Evolutionary conservation across 64 coral and sea anemone species (phyloP).

Genomic region (Trachythela sp.): DNA sequence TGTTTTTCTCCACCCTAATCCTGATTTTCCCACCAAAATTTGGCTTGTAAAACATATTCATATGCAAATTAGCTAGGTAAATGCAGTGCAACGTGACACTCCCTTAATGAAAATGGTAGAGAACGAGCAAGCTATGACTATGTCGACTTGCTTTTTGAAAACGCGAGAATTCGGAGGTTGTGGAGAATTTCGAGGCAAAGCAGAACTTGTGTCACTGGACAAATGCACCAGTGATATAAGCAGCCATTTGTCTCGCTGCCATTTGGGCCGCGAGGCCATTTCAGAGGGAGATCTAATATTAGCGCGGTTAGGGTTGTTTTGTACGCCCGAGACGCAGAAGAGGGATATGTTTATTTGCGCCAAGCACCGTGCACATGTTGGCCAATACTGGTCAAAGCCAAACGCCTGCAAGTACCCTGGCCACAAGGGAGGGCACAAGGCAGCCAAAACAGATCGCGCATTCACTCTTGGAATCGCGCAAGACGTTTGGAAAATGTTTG

Average conservation of each 20-base stretch:
- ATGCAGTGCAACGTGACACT: no score
- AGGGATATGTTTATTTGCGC: slow-evolving; percentile 45
- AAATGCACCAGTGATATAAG: slow-evolving; percentile 27
- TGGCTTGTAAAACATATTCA: no score
- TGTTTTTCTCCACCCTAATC: no score
- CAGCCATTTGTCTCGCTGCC: slow-evolving; percentile 27
- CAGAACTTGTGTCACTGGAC: slow-evolving; percentile 21
- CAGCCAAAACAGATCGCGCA: slow-evolving; percentile 46
- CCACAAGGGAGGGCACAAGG: slow-evolving; percentile 44
- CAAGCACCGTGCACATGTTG: slow-evolving; percentile 41
- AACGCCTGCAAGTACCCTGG: slow-evolving; percentile 51
- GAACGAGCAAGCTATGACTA: no score
- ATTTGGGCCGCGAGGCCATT: slow-evolving; percentile 12
- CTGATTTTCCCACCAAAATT: no score
- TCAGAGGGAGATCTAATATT: slow-evolving; percentile 50
- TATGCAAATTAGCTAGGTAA: no score
- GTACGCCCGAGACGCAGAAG: slow-evolving; percentile 30
- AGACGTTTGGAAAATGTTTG: slow-evolving; percentile 46
- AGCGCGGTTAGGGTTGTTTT: slow-evolving; percentile 44
- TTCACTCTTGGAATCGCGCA: slow-evolving; percentile 31
- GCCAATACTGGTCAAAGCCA: slow-evolving; percentile 47
- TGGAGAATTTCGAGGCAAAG: slow-evolving; percentile 38
- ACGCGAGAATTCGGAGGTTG: slow-evolving; percentile 20
- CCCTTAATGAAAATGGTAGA: no score
- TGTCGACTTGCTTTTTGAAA: slow-evolving; percentile 8